A percentile compares a stretch with the other conserved stretches of the same genome.
These are phyloP conservation scores for Choloepus hoffmanni DNA, from an alignment of 2,113 vertebrate species.

Conservation along the genomic window DNA sequence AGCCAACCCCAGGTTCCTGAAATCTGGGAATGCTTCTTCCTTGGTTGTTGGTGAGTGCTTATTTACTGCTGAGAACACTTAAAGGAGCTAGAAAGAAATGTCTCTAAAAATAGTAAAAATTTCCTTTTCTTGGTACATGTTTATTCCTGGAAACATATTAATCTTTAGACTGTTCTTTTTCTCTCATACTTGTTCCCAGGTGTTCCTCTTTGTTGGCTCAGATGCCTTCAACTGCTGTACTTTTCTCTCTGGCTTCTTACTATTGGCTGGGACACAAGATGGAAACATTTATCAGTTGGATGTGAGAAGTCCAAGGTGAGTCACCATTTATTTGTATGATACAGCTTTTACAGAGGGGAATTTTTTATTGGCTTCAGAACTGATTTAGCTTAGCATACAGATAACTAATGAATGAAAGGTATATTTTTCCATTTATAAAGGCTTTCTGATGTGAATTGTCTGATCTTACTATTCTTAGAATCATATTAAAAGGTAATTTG, in stretches of 20 bases:
- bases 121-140: neutral
- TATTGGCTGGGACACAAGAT: conserved; percentile 89
- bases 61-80: neutral
- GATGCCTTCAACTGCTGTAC: conserved; percentile 91
- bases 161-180: neutral
- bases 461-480: conserved; percentile 53
- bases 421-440: conserved; percentile 60
- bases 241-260: conserved; percentile 87
- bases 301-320: conserved; percentile 87
- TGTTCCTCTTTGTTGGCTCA: conserved; percentile 88
- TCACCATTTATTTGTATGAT: neutral
- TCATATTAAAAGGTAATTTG: conserved; percentile 60
- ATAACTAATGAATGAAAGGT: conserved; percentile 27
- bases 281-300: conserved; percentile 90
- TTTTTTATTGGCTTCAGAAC: conserved; percentile 55
- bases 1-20: neutral
- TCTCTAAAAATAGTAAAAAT: conserved; percentile 46
- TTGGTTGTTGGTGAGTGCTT: neutral
- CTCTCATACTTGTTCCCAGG: conserved; percentile 72
- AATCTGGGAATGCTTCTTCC: neutral
- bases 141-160: conserved; percentile 35
- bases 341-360: conserved; percentile 40
- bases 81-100: conserved; percentile 33
- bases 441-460: conserved; percentile 50
- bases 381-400: conserved; percentile 38